Base-by-base conservation (phyloP, 2,797 vertebrate genomes). In the Triplophysa yarkandensis region DNA sequence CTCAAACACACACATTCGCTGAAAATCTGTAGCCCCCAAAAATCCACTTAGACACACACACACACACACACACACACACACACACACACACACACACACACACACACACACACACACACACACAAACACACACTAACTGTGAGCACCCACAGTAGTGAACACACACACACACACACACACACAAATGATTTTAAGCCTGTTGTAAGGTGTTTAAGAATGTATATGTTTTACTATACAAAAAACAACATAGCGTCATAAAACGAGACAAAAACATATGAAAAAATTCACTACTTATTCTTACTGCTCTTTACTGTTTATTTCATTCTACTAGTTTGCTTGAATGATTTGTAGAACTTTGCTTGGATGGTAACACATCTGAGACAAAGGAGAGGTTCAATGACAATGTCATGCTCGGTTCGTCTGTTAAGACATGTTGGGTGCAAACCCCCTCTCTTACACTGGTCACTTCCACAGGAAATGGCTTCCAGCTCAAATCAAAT, bases 401-500 rank as follows among this genome's bases (percentile, higher is more conserved):
- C 50, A 55, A 64, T 50, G 50, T 46, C 36, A 58, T 41, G 19
- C 71, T 66, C 27, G 34, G 55, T 46, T 74, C 48, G 62, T 74
- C 63, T 28, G 44, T 28, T 36, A 57, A 39, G 72, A 60, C 30
- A 25, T 28, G 34, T 54, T 52, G 23, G 25, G 36, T 34, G 41
- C 63, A 36, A 21, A 67, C 52, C 34, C 41, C 55, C 50, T 57
- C 77, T 73, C 70, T 68, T 69, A 71, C 44, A 60, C 55, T 68
- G 67, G 71, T 62, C 54, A 64, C 79, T 69, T 68, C 67, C 44
- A 70, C 65, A 76, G 81, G 65, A 78, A 76, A 68, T 68, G 71
- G 71, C 77, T 73, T 27, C 23, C 48, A 63, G 50, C 39, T 46
- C 52, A 78, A 80, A 82, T 73, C 48, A 71, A 74, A 76, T 82